Evolutionary conservation across 1,140 invertebrate species (phyloP).

Genomic region (Panagrolaimus sp.): DNA sequence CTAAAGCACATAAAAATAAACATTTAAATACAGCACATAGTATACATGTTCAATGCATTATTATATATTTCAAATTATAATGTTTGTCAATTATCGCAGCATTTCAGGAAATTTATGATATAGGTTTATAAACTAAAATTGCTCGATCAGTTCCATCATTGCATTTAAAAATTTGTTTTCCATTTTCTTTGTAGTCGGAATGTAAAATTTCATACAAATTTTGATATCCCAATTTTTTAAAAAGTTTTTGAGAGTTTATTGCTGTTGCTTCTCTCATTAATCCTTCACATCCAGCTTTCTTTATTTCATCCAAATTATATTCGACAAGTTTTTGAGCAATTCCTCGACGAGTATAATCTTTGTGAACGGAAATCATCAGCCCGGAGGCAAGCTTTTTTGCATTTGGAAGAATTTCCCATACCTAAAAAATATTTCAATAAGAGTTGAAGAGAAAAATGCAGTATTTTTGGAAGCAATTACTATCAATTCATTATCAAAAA

Average conservation of each 20-base stretch:
- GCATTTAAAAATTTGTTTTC: constrained; percentile 40
- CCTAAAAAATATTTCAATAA: background rate
- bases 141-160: constrained; percentile 31
- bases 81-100: no score
- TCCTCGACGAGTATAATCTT: constrained; percentile 24
- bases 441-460: background rate
- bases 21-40: no score
- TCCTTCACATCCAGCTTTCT: constrained; percentile 31
- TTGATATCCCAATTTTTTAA: constrained; percentile 32
- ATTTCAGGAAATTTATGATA: no score
- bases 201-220: constrained; percentile 30
- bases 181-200: constrained; percentile 25
- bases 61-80: no score
- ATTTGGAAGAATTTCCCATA: background rate
- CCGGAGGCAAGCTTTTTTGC: background rate
- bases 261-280: constrained; percentile 38
- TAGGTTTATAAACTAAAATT: constrained; percentile 23
- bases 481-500: no score
- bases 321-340: constrained; percentile 27
- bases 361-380: background rate
- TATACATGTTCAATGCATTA: no score
- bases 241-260: constrained; percentile 41
- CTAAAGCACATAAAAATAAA: no score
- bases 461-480: no score
- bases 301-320: constrained; percentile 32